A percentile compares a stretch with the other conserved stretches of the same genome.
These are phyloP conservation scores for Anthonomus grandis DNA, from an alignment of 1,140 invertebrate genomes.

Conservation along the genomic window DNA sequence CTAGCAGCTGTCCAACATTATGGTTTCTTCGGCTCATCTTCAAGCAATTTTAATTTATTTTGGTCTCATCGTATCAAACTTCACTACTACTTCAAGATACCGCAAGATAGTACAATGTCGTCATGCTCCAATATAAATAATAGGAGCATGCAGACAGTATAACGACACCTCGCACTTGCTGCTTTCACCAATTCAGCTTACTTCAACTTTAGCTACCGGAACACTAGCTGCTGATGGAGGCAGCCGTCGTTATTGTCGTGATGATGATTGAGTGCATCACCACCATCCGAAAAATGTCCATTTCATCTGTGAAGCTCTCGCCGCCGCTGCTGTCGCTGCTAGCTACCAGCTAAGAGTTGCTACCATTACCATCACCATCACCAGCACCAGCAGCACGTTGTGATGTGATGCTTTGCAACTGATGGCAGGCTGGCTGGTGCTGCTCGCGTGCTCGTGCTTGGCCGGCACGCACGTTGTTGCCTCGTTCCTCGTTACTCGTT, in stretches of 20 bases:
- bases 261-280: neutral
- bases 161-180: no score
- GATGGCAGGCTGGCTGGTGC: no score
- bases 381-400: conserved; percentile 3
- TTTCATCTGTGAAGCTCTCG: no score
- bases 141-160: conserved; percentile 1
- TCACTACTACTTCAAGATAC: conserved; percentile 5
- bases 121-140: conserved; percentile 7
- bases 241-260: neutral
- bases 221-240: neutral
- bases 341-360: no score
- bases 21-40: neutral
- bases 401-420: conserved; percentile 2
- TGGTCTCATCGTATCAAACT: neutral
- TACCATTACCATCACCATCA: no score
- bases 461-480: conserved; percentile 8
- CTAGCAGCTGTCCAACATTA: conserved; percentile 6
- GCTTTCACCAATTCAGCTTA: conserved; percentile 5
- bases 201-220: neutral
- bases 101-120: neutral
- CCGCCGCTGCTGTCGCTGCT: no score
- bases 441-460: conserved; percentile 1
- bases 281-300: no score
- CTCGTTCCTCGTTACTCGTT: no score
- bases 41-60: neutral